Evolutionary conservation across 2,797 vertebrate genomes (phyloP).

Genomic region (Ctenopoma kingsleyae): DNA sequence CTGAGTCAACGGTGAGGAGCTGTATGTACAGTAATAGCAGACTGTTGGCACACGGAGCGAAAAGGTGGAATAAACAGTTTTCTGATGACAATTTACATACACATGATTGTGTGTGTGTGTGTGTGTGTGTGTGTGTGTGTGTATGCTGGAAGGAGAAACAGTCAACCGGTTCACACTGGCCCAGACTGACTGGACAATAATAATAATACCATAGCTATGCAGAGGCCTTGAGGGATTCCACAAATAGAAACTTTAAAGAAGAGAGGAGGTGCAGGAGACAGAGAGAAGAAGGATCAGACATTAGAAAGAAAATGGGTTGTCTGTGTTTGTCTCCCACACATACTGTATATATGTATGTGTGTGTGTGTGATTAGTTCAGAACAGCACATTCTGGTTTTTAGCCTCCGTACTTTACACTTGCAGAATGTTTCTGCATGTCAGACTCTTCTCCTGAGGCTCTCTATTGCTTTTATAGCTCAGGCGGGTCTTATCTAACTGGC

Average conservation of each 20-base stretch:
- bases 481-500: constrained; percentile 75
- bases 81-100: constrained; percentile 29
- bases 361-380: constrained; percentile 38
- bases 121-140: constrained; percentile 13
- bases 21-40: constrained; percentile 62
- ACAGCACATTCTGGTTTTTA: constrained; percentile 50
- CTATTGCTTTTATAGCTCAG: constrained; percentile 70
- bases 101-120: constrained; percentile 2
- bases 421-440: constrained; percentile 63
- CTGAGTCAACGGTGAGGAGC: constrained; percentile 57
- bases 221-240: constrained; percentile 58
- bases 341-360: constrained; percentile 22
- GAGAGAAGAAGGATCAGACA: constrained; percentile 46
- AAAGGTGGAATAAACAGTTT: constrained; percentile 53
- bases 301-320: constrained; percentile 52
- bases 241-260: constrained; percentile 64
- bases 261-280: constrained; percentile 46
- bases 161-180: constrained; percentile 33
- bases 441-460: constrained; percentile 58
- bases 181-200: constrained; percentile 49
- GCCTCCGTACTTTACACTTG: constrained; percentile 56
- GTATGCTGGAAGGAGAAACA: constrained; percentile 21
- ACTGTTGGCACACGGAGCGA: constrained; percentile 44
- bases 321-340: constrained; percentile 68
- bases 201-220: constrained; percentile 51